A percentile compares a stretch with the other conserved stretches of the same genome.
Conservation (phyloP, 2,797 vertebrate genomes). For the Syngnathus acus region DNA sequence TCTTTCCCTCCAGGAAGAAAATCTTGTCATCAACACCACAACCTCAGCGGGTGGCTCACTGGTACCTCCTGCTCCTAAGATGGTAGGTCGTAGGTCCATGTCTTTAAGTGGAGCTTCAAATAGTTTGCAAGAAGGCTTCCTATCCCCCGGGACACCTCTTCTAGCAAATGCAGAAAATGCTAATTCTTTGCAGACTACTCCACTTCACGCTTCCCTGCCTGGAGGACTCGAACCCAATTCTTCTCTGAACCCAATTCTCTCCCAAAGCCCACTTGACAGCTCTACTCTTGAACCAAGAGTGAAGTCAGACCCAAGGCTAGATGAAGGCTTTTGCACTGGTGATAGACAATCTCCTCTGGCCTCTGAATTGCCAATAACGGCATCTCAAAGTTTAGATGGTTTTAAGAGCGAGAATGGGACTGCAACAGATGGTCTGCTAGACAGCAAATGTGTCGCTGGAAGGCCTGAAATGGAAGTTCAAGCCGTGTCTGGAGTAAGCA, state of each 20-base stretch:
- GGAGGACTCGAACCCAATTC: no score
- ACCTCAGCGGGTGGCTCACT: no score
- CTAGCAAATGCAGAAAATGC: no score
- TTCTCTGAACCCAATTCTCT: neutral
- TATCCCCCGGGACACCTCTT: no score
- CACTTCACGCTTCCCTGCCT: no score
- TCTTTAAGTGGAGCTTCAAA: no score
- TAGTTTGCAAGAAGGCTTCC: no score
- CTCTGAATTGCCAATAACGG: conserved; percentile 8
- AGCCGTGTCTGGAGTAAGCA: conserved; percentile 10
- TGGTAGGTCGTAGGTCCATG: no score
- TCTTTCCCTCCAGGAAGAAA: conserved; percentile 35
- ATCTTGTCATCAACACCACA: no score
- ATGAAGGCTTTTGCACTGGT: conserved; percentile 10
- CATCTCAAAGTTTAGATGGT: neutral
- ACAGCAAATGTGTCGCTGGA: neutral
- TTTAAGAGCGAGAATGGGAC: conserved; percentile 27
- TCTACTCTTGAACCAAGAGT: conserved; percentile 5
- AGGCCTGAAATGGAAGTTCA: conserved; percentile 12
- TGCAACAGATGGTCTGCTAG: neutral
- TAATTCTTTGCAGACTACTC: no score
- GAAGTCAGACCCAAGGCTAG: conserved; percentile 14
- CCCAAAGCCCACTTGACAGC: conserved; percentile 7
- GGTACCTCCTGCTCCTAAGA: no score
- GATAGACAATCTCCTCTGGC: neutral